Conservation (phyloP, 2,113 vertebrate genomes). For the Pungitius pungitius region DNA sequence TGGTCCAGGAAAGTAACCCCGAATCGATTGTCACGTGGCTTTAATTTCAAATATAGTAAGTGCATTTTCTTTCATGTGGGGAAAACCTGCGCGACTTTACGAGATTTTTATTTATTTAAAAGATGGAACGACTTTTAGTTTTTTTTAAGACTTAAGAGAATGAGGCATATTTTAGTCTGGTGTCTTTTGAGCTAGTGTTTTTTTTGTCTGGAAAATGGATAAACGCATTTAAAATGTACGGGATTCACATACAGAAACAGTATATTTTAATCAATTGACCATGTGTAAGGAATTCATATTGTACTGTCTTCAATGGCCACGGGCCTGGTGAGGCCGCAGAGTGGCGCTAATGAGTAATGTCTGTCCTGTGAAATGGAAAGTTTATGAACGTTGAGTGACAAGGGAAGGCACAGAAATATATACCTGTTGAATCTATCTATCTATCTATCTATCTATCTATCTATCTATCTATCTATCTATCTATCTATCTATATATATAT, state of each 20-base stretch:
- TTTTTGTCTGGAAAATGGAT: not conserved
- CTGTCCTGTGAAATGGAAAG: slow-evolving; percentile 9
- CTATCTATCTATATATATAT: not conserved
- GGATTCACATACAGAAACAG: not conserved
- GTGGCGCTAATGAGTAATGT: slow-evolving; percentile 44
- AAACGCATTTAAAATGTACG: not conserved
- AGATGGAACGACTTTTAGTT: not conserved
- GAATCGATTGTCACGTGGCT: not conserved
- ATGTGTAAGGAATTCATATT: not conserved
- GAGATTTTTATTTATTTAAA: not conserved
- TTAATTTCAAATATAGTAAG: not conserved
- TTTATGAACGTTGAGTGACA: not conserved
- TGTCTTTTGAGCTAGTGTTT: not conserved
- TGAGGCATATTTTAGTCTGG: not conserved
- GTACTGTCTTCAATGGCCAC: not conserved
- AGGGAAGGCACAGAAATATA: not conserved
- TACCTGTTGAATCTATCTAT: not conserved
- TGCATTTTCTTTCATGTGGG: not conserved
- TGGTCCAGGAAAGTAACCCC: not conserved
- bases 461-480: not conserved
- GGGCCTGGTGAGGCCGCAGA: not conserved
- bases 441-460: not conserved
- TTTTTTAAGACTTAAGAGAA: not conserved
- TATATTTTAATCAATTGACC: not conserved
- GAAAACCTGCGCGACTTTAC: not conserved